These are phyloP conservation scores for Clarias fuscus DNA, from an alignment of 2,797 vertebrate genomes.

Conservation along the genomic window DNA sequence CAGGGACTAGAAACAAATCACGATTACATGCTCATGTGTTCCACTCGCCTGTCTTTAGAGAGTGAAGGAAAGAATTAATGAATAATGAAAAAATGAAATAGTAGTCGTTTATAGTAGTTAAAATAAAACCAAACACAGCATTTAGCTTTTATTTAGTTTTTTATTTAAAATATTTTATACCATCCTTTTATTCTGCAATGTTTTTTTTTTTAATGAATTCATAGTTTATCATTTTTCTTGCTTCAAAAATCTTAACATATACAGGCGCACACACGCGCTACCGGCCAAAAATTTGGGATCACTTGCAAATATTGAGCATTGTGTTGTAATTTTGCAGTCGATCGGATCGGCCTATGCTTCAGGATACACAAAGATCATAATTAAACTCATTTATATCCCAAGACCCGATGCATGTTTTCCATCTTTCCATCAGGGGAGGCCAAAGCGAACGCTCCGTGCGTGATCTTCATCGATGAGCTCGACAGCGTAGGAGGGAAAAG, in stretches of 20 bases:
- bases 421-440: slow-evolving; percentile 82
- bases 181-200: background rate
- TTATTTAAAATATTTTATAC: background rate
- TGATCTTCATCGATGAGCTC: slow-evolving; percentile 98
- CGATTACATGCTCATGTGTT: background rate
- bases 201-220: background rate
- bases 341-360: background rate
- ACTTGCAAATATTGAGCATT: no score
- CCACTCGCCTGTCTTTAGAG: background rate
- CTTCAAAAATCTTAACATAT: background rate
- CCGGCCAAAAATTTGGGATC: no score
- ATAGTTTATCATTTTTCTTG: background rate
- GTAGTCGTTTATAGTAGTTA: background rate
- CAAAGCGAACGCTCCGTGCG: slow-evolving; percentile 93
- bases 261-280: no score
- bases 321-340: no score
- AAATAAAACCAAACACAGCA: background rate
- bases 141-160: background rate
- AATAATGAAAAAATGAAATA: background rate
- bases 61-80: background rate
- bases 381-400: background rate
- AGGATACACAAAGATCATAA: background rate
- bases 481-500: slow-evolving; percentile 98
- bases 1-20: background rate
- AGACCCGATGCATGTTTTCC: no score